A percentile compares a stretch with the other conserved stretches of the same genome.
phyloP scores from a whole-genome alignment of 37 sponge, comb jelly and placozoan genomes.

The Diacarnus erythraeanus region DNA sequence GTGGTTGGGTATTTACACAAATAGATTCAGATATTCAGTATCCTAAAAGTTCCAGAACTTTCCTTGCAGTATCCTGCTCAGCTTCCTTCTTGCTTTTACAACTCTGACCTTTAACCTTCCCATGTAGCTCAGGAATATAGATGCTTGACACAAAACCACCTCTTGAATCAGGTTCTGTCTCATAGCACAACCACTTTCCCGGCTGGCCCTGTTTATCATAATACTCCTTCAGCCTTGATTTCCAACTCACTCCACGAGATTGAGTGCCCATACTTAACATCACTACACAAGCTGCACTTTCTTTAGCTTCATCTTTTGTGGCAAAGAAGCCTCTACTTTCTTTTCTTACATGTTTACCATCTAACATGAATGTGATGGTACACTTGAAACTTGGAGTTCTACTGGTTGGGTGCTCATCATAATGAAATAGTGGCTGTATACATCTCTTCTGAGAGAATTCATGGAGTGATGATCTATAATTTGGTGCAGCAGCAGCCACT shows the following conservation, averaged over 20 bases:
- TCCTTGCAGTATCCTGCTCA: slow-evolving; percentile 21
- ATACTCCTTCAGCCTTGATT: slow-evolving; percentile 10
- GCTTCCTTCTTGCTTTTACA: background rate
- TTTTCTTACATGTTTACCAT: background rate
- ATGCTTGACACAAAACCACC: background rate
- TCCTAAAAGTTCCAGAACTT: background rate
- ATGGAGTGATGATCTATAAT: background rate
- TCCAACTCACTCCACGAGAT: background rate
- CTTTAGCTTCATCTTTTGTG: slow-evolving; percentile 6
- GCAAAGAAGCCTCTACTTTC: slow-evolving; percentile 1
- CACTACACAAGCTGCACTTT: background rate
- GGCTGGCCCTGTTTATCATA: slow-evolving; percentile 6
- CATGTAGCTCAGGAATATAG: background rate
- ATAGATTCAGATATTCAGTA: no score
- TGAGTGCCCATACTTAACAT: background rate
- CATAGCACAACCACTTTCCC: background rate
- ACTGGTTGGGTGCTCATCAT: background rate
- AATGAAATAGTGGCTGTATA: slow-evolving; percentile 5
- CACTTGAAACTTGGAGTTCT: background rate
- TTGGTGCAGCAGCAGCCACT: no score
- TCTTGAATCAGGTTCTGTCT: background rate
- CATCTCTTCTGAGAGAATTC: background rate
- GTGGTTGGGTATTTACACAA: no score
- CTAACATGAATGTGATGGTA: background rate
- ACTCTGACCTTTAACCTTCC: background rate